phyloP scores from a whole-genome alignment of 2,797 vertebrate genomes.

The Taeniopygia guttata region DNA sequence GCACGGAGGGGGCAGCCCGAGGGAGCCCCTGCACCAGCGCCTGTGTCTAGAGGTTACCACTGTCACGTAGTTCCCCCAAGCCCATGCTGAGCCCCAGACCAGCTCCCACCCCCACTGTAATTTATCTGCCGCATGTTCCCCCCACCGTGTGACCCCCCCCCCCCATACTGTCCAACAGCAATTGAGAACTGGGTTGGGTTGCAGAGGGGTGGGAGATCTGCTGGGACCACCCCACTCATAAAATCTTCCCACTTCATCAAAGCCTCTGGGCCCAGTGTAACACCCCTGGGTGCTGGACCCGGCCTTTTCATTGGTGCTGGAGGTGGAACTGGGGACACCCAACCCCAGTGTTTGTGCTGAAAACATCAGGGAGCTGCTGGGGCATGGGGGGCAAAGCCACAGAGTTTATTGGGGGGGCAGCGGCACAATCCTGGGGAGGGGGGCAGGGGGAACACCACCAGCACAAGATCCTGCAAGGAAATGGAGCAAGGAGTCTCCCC shows the following conservation, averaged over 20 bases:
- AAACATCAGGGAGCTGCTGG: background rate
- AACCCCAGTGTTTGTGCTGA: background rate
- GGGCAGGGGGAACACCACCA: too few relatives aligned
- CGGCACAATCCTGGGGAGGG: background rate
- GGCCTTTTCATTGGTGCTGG: background rate
- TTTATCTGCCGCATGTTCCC: background rate
- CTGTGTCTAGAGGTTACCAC: background rate
- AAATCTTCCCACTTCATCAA: background rate
- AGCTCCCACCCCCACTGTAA: background rate
- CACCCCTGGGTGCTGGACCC: background rate
- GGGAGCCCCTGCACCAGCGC: background rate
- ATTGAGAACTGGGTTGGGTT: background rate
- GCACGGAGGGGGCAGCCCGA: accelerated
- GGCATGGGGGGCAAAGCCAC: background rate
- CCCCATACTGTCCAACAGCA: background rate
- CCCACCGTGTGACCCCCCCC: accelerated
- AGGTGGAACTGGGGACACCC: background rate
- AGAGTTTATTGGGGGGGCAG: background rate
- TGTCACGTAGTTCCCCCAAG: accelerated
- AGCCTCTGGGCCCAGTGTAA: background rate
- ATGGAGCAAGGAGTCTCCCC: background rate
- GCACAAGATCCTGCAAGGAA: accelerated
- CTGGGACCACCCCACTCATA: background rate
- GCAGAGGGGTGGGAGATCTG: background rate
- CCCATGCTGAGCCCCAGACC: background rate